Evolutionary conservation across 2,888 invertebrate species (phyloP).

Genomic region (Papilio protenor): DNA sequence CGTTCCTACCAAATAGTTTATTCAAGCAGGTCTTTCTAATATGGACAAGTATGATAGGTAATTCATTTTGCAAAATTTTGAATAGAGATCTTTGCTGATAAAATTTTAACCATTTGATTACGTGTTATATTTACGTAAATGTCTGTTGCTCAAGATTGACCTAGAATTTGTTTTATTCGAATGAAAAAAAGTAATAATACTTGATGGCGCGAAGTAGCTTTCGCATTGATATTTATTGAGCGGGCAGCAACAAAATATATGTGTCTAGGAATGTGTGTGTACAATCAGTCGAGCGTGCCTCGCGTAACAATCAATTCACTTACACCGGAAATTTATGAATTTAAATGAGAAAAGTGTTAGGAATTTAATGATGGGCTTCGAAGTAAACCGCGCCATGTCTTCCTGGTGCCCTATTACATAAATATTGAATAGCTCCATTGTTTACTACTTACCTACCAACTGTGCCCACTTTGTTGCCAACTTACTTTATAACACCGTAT

Average conservation of each 20-base stretch:
- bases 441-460: slow-evolving; percentile 57
- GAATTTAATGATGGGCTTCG: slow-evolving; percentile 80
- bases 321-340: slow-evolving; percentile 84
- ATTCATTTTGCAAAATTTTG: slow-evolving; percentile 65
- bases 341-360: slow-evolving; percentile 83
- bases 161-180: slow-evolving; percentile 51
- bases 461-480: slow-evolving; percentile 57
- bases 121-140: slow-evolving; percentile 61
- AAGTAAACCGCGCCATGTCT: slow-evolving; percentile 64
- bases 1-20: not conserved
- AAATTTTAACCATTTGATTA: slow-evolving; percentile 49
- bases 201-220: slow-evolving; percentile 45
- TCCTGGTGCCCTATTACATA: slow-evolving; percentile 69
- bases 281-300: slow-evolving; percentile 79
- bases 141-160: slow-evolving; percentile 52
- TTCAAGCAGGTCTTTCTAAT: slow-evolving; percentile 25
- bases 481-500: slow-evolving; percentile 46
- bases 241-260: slow-evolving; percentile 54
- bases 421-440: slow-evolving; percentile 73
- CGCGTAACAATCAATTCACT: slow-evolving; percentile 70
- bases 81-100: slow-evolving; percentile 61
- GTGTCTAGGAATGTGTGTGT: slow-evolving; percentile 64
- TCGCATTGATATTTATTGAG: slow-evolving; percentile 49
- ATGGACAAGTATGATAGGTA: slow-evolving; percentile 51
- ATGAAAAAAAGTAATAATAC: slow-evolving; percentile 48